Evolutionary conservation across 2,113 vertebrate genomes (phyloP), one percentile per base, ranked within the genome.

Genomic region (Ciconia stormi): DNA sequence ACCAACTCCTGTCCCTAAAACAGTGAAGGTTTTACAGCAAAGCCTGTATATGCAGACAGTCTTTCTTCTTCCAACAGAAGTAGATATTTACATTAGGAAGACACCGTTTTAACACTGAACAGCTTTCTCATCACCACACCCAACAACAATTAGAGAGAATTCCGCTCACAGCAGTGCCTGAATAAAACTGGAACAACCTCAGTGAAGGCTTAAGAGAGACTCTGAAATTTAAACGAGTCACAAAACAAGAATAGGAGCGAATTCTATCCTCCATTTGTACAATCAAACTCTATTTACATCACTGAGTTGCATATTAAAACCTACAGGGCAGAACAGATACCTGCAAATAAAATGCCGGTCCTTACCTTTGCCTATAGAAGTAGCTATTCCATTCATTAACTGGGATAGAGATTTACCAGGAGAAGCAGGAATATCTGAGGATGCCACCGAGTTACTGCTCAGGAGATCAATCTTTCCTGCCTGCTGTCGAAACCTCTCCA

Each of bases 401-500:
- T 98, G 99, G 17, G 98, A 98, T 3, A 99, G 97, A 81, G 98
- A 95, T 96, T 99, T 99, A 96, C 97, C 97, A 1, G 99, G 98
- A 26, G 98, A 98, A 3, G 93, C 96, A 2, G 98, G 97, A 47
- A 98, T 93, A 23, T 98, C 99, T 11, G 97, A 95, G 65, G 98
- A 67, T 44, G 96, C 97, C 93, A 98, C 70, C 0, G 98, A 50
- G 90, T 97, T 97, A 88, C 98, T 94, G 80, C 98, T 98, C 77
- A 99, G 98, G 71, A 99, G 99, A 74, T 99, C 99, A 63, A 99
- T 98, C 95, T 98, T 98, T 71, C 99, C 99, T 1, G 99, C 98
- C 97, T 99, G 99, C 97, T 99, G 98, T 61, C 99, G 99, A 96
- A 99, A 99, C 82, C 97, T 98, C 97, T 99, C 99, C 97, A 99